phyloP scores from a whole-genome alignment of 1,140 invertebrate genomes.

The Asbolus verrucosus region DNA sequence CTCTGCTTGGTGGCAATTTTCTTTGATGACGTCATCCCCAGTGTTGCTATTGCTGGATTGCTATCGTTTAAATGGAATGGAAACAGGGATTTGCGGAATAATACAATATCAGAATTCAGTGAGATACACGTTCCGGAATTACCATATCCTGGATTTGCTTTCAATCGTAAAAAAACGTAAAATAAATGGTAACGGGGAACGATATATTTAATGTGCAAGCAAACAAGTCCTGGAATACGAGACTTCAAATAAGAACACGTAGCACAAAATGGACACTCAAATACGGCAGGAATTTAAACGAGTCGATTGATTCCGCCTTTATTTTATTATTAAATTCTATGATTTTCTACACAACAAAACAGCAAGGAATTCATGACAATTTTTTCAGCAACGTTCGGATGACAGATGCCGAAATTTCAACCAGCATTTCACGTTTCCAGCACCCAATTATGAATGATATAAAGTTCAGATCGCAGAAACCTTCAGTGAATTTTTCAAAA shows the following conservation, averaged over 20 bases:
- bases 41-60: neutral
- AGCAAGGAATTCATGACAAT: too few relatives aligned
- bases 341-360: too few relatives aligned
- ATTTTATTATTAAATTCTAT: too few relatives aligned
- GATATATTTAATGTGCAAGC: conserved; percentile 13
- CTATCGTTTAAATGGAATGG: conserved; percentile 4
- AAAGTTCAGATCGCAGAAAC: neutral
- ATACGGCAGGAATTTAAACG: conserved; percentile 15
- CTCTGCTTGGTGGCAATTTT: neutral
- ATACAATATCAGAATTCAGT: conserved; percentile 37
- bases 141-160: conserved; percentile 34
- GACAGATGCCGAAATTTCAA: too few relatives aligned
- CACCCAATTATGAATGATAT: conserved; percentile 1
- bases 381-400: too few relatives aligned
- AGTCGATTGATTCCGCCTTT: neutral
- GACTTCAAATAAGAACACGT: neutral
- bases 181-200: conserved; percentile 19
- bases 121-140: conserved; percentile 23
- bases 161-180: conserved; percentile 30
- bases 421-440: too few relatives aligned
- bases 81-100: conserved; percentile 5
- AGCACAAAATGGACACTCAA: neutral
- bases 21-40: neutral
- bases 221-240: conserved; percentile 1
- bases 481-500: neutral